Percentiles rank a stretch among this genome's conserved stretches.
These are phyloP conservation scores for Phaenicophaeus curvirostris DNA, from an alignment of 2,797 vertebrate species.

Conservation along the genomic window DNA sequence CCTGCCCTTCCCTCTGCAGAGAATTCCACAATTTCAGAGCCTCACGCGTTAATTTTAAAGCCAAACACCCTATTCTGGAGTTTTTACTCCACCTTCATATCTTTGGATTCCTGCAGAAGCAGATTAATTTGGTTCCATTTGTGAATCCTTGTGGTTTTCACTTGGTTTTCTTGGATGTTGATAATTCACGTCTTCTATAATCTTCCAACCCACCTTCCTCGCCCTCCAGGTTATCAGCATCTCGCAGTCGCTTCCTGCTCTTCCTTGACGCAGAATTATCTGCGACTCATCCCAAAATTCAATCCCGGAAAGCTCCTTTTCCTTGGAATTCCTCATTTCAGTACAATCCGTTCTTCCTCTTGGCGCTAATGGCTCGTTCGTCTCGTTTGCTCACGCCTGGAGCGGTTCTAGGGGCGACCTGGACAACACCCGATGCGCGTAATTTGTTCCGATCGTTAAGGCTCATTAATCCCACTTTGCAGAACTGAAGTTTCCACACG, in stretches of 20 bases:
- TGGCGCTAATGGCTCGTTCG: no score
- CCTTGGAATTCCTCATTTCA: no score
- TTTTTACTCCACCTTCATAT: fast-evolving
- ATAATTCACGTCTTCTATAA: background rate
- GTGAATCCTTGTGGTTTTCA: fast-evolving
- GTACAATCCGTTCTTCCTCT: background rate
- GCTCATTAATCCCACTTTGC: background rate
- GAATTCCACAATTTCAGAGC: fast-evolving
- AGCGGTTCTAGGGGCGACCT: background rate
- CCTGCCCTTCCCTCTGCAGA: no score
- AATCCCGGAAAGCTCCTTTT: background rate
- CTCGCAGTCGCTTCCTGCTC: background rate
- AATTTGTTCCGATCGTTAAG: background rate
- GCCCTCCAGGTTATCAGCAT: fast-evolving
- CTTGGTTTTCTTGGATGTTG: background rate
- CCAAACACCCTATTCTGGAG: fast-evolving
- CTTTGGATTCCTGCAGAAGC: background rate
- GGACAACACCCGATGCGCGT: background rate
- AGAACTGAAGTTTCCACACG: background rate
- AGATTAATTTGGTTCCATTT: background rate
- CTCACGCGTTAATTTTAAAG: fast-evolving
- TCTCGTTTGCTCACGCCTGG: background rate
- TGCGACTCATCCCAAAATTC: background rate
- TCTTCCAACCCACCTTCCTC: background rate
- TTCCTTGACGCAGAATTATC: background rate